phyloP scores from a whole-genome alignment of 2,113 vertebrate species.

The Coptodon rendalli region DNA sequence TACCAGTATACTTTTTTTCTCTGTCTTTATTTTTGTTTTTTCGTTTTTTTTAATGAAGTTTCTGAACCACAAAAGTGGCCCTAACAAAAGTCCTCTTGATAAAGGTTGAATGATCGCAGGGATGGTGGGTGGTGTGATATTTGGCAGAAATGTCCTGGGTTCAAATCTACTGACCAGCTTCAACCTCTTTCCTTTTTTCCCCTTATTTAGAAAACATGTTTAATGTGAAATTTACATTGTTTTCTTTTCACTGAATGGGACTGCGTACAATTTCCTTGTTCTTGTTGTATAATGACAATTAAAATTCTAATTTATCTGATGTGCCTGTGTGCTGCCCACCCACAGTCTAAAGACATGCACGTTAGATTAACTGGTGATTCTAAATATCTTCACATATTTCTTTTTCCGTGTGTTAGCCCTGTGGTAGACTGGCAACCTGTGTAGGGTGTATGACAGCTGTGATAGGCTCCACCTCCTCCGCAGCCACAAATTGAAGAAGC shows the following conservation, averaged over 20 bases:
- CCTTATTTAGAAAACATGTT: neutral
- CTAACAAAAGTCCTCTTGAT: neutral
- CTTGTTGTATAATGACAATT: neutral
- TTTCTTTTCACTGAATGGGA: neutral
- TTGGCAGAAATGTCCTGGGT: neutral
- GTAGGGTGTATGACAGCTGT: neutral
- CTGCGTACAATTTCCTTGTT: neutral
- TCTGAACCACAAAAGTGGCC: neutral
- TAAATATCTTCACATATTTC: neutral
- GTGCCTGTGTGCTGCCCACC: neutral
- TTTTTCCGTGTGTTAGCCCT: neutral
- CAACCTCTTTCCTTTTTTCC: neutral
- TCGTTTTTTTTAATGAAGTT: neutral
- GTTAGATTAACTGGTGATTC: neutral
- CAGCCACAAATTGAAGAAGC: neutral
- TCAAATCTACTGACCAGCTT: neutral
- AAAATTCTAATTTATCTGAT: neutral
- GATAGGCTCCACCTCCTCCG: neutral
- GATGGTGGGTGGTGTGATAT: neutral
- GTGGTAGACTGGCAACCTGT: neutral
- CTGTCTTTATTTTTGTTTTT: neutral
- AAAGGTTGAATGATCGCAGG: neutral
- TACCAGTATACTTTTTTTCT: neutral
- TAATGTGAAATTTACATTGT: neutral
- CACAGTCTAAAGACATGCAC: neutral